Conservation (phyloP, 2,113 vertebrate genomes). For the Seriola quinqueradiata region DNA sequence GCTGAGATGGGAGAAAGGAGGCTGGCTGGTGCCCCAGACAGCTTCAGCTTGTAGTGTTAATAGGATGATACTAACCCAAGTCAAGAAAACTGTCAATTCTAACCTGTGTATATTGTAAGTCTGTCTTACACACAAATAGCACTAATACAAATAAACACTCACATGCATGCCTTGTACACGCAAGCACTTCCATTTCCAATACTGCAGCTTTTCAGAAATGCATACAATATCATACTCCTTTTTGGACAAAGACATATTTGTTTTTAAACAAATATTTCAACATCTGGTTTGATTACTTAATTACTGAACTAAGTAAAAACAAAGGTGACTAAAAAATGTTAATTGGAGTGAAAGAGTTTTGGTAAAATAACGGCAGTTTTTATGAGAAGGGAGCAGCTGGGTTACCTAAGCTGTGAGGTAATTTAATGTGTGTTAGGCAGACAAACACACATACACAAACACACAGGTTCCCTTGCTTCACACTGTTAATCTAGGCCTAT, state of each 20-base stretch:
- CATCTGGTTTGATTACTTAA: background rate
- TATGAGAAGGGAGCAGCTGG: slow-evolving; percentile 37
- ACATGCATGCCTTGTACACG: background rate
- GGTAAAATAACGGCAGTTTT: slow-evolving; percentile 25
- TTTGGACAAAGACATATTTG: background rate
- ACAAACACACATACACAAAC: slow-evolving; percentile 26
- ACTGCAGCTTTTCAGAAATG: slow-evolving; percentile 9
- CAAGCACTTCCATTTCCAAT: background rate
- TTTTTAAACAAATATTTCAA: background rate
- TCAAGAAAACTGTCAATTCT: slow-evolving; percentile 29
- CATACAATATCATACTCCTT: background rate
- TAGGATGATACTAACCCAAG: slow-evolving; percentile 32
- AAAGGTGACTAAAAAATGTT: slow-evolving; percentile 4
- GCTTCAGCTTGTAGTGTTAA: slow-evolving; percentile 25
- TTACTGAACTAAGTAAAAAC: slow-evolving; percentile 11
- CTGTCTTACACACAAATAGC: slow-evolving; percentile 5
- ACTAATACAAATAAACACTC: background rate
- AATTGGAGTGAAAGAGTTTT: slow-evolving; percentile 38
- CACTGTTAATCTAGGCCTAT: slow-evolving; percentile 67
- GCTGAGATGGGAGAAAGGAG: slow-evolving; percentile 42
- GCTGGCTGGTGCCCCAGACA: slow-evolving; percentile 35
- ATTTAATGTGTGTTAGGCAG: slow-evolving; percentile 35
- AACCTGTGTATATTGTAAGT: background rate
- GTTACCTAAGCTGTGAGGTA: slow-evolving; percentile 35
- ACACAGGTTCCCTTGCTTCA: slow-evolving; percentile 52